Conservation (phyloP, 2,113 vertebrate genomes). For the Pica pica region DNA sequence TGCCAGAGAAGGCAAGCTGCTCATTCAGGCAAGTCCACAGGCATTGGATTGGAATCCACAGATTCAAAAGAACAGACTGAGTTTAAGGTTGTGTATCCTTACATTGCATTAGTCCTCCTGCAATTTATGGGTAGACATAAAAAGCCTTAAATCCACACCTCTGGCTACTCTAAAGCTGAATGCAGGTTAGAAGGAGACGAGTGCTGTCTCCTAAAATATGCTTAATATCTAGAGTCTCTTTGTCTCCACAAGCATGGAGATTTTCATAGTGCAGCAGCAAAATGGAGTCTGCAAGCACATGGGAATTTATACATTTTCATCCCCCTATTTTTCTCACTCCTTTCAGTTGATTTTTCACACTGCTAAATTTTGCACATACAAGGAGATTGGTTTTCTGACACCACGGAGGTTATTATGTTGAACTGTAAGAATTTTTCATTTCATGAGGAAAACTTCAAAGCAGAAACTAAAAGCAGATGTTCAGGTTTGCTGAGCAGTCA, state of each 20-base stretch:
- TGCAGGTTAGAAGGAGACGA: neutral
- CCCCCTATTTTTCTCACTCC: neutral
- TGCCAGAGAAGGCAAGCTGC: neutral
- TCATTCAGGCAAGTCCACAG: neutral
- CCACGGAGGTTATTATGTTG: neutral
- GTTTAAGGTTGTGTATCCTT: neutral
- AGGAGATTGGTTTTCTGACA: slow-evolving; percentile 17
- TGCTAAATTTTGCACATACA: neutral
- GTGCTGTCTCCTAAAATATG: neutral
- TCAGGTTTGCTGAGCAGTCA: slow-evolving; percentile 18
- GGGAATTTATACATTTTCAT: neutral
- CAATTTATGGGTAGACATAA: neutral
- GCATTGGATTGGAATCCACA: neutral
- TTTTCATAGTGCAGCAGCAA: neutral
- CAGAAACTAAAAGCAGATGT: slow-evolving; percentile 59
- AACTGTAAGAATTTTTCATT: slow-evolving; percentile 33
- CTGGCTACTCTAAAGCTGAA: neutral
- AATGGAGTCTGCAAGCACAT: neutral
- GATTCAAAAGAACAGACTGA: neutral
- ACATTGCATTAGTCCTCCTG: neutral
- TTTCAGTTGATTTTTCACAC: neutral
- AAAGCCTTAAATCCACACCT: neutral
- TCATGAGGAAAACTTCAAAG: slow-evolving; percentile 53
- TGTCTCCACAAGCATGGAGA: neutral
- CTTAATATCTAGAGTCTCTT: neutral